A percentile compares a stretch with the other conserved stretches of the same genome.
Conservation (phyloP, 64 coral and sea anemone species). For the Montipora foliosa region DNA sequence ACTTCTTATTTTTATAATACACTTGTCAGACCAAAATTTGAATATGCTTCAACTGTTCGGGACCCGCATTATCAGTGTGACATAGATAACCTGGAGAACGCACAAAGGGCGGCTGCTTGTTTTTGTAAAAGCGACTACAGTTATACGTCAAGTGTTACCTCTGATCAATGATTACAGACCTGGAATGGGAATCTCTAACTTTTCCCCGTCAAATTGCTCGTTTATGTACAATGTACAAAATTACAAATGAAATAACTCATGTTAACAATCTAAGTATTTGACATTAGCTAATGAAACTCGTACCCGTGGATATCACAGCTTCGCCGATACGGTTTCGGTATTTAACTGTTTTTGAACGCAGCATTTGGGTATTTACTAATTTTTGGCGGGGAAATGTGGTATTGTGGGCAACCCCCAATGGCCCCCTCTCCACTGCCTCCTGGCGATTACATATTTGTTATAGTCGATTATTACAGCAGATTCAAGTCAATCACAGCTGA, state of each 20-base stretch:
- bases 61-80: constrained; percentile 37
- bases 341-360: too few species aligned
- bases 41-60: constrained; percentile 18
- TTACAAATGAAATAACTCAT: not conserved
- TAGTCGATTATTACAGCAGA: constrained; percentile 17
- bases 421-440: constrained; percentile 26
- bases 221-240: not conserved
- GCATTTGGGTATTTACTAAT: too few species aligned
- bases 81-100: constrained; percentile 26
- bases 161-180: not conserved
- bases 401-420: too few species aligned
- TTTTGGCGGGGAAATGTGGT: too few species aligned
- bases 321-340: not conserved
- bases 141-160: constrained; percentile 29
- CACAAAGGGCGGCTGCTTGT: constrained; percentile 30
- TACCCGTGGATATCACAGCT: not conserved
- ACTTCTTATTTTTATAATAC: not conserved
- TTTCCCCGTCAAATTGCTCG: too few species aligned
- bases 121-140: constrained; percentile 42
- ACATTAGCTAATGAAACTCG: too few species aligned
- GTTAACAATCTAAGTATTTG: not conserved
- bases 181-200: not conserved
- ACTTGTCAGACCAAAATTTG: constrained; percentile 34
- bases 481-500: constrained; percentile 41
- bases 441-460: constrained; percentile 49